Evolutionary conservation across 2,797 vertebrate species (phyloP).

Genomic region (Gadopsis marmoratus): DNA sequence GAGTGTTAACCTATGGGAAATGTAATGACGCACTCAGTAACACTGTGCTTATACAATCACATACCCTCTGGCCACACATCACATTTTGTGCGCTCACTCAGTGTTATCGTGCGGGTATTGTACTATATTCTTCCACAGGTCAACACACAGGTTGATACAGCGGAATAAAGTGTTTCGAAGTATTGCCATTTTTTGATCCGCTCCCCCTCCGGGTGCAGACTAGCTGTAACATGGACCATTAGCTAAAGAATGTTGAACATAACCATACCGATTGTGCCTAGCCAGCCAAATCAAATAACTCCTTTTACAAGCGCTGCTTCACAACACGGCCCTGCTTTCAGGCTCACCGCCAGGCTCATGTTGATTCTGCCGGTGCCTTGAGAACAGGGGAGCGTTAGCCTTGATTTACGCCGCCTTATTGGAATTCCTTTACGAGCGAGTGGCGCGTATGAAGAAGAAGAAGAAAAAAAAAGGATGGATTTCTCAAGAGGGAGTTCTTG

Average conservation of each 20-base stretch:
- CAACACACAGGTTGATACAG: slow-evolving; percentile 62
- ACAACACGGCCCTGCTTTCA: slow-evolving; percentile 58
- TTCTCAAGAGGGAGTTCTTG: slow-evolving; percentile 66
- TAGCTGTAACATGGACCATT: slow-evolving; percentile 78
- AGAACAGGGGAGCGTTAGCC: slow-evolving; percentile 52
- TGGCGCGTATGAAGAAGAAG: slow-evolving; percentile 47
- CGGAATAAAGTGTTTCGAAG: slow-evolving; percentile 52
- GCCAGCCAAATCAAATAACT: slow-evolving; percentile 80
- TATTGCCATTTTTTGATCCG: slow-evolving; percentile 56
- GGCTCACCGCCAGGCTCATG: slow-evolving; percentile 59
- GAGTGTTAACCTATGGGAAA: slow-evolving; percentile 16
- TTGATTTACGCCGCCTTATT: slow-evolving; percentile 75
- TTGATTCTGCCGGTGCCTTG: slow-evolving; percentile 67
- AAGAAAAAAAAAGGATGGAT: slow-evolving; percentile 49
- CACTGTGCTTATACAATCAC: neutral
- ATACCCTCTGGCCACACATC: slow-evolving; percentile 15
- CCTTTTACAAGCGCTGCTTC: slow-evolving; percentile 72
- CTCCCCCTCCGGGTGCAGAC: slow-evolving; percentile 48
- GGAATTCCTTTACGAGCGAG: slow-evolving; percentile 77
- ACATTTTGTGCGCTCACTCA: slow-evolving; percentile 1
- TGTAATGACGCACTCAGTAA: slow-evolving; percentile 19
- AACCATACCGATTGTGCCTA: slow-evolving; percentile 65
- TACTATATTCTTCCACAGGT: slow-evolving; percentile 53
- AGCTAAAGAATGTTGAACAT: slow-evolving; percentile 81
- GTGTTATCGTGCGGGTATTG: slow-evolving; percentile 26